phyloP scores from a whole-genome alignment of 2,797 vertebrate genomes.

The Sardinella longiceps region DNA sequence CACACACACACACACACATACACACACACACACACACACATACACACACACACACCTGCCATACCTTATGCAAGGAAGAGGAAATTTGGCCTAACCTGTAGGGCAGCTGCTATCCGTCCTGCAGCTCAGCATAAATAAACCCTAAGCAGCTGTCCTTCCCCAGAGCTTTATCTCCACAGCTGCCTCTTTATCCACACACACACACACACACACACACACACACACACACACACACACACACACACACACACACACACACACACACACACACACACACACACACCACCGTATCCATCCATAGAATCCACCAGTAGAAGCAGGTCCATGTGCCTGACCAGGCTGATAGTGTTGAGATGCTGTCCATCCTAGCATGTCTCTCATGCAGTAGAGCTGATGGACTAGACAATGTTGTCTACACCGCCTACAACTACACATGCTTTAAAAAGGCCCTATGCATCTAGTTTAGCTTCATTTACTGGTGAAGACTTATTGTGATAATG shows the following conservation, averaged over 20 bases:
- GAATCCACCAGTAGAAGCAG: not conserved
- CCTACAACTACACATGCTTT: too few species aligned
- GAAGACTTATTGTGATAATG: too few species aligned
- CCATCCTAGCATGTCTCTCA: too few species aligned
- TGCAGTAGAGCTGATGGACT: too few species aligned
- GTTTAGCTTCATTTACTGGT: too few species aligned
- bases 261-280: not conserved
- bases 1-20: not conserved
- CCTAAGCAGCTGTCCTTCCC: slow-evolving; percentile 22
- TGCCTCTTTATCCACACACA: not conserved
- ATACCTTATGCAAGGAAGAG: slow-evolving; percentile 34
- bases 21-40: slow-evolving; percentile 13
- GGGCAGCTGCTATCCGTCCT: slow-evolving; percentile 8
- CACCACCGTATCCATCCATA: not conserved
- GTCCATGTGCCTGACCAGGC: too few species aligned
- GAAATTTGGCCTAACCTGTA: slow-evolving; percentile 32
- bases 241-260: not conserved
- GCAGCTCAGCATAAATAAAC: slow-evolving; percentile 22
- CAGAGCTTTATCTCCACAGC: not conserved
- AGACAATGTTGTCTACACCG: too few species aligned
- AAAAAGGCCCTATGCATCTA: too few species aligned
- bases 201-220: not conserved
- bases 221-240: not conserved
- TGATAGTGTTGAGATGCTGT: too few species aligned
- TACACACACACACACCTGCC: slow-evolving; percentile 28